Base-by-base conservation (phyloP, 2,888 invertebrate genomes). In the Volucella bombylans region DNA sequence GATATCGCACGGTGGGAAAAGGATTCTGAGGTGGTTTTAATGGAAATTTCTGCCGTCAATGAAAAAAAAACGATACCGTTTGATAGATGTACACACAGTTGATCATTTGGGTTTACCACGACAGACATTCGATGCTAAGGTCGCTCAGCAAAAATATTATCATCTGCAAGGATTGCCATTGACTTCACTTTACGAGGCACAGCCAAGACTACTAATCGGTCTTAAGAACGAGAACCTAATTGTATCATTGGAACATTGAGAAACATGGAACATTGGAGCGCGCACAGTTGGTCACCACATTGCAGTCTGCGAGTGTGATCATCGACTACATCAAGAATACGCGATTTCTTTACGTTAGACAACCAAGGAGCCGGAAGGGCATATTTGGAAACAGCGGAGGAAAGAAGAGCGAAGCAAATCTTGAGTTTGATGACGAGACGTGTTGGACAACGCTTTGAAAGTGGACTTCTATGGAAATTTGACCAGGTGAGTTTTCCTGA, bases 401-500 rank as follows among this genome's bases (percentile, higher is more conserved):
- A 64, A 45, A 43, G 41, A 59, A 18, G 71, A 55, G 67, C 62
- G 3, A 14, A 49, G 41, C 15, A 62, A 45, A 71, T 87, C 14
- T 49, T 85, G 11, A 43, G 72, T 43, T 31, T 47, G 10, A 82
- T 73, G 31, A 82, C 59, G 11, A 73, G 14, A 18, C 68, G 68
- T 1, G 65, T 54, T 14, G 52, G 62, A 8, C 41, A 74, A 18
- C 57, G 65, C 6, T 86, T 77, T 52, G 80, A 87, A n/a, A 82
- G 82, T 47, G 86, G 85, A 1, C 65, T 87, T 3, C 45, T 87
- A 14, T 88, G 87, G 88, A 86, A 85, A 61, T 76, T 81, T 49
- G 82, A 87, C 10, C 31, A 86, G 38, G 47, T 82, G n/a, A n/a
- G n/a, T n/a, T n/a, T n/a, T n/a, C n/a, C n/a, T n/a, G n/a, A n/a